Evolutionary conservation across 2,113 vertebrate genomes (phyloP).

Genomic region (Toxostoma redivivum): DNA sequence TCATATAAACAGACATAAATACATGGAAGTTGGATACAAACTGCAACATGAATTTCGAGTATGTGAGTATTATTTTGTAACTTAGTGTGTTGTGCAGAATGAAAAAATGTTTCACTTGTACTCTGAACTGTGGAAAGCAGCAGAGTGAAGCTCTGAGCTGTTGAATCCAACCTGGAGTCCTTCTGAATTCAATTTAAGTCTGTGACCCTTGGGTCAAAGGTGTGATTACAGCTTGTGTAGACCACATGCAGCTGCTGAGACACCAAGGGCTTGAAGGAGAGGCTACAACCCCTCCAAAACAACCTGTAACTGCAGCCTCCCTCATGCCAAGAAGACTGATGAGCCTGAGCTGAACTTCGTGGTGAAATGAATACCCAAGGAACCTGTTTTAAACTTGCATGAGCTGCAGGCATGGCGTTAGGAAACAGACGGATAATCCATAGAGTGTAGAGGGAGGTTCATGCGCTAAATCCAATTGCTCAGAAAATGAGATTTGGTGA

Average conservation of each 20-base stretch:
- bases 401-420: not conserved
- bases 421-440: not conserved
- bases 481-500: conserved; percentile 19
- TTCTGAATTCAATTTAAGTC: not conserved
- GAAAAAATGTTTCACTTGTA: not conserved
- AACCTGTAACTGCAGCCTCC: not conserved
- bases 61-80: not conserved
- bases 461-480: not conserved
- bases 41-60: not conserved
- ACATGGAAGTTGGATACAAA: not conserved
- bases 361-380: not conserved
- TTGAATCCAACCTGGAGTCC: not conserved
- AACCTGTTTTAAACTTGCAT: not conserved
- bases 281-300: not conserved
- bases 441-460: not conserved
- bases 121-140: not conserved
- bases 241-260: not conserved
- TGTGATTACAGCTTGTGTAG: not conserved
- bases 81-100: not conserved
- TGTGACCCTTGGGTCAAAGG: not conserved
- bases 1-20: not conserved
- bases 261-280: not conserved
- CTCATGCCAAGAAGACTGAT: not conserved
- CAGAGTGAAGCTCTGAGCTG: not conserved
- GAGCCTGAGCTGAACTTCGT: not conserved